phyloP scores from a whole-genome alignment of 2,888 invertebrate species.

The Idaea aversata region DNA sequence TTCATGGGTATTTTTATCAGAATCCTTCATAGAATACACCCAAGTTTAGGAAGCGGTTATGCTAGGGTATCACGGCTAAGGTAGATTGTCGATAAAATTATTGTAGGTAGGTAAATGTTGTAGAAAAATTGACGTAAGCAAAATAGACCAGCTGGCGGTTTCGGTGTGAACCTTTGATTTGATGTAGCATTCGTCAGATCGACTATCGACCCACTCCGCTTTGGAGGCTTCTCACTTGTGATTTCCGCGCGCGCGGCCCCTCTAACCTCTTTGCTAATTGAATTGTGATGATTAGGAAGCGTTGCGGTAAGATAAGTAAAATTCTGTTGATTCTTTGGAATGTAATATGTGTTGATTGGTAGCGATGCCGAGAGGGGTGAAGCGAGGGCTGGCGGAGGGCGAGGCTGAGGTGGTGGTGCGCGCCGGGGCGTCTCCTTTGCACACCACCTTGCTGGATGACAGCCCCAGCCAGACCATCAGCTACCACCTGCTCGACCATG shows the following conservation, averaged over 20 bases:
- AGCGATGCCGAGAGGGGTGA: slow-evolving; percentile 83
- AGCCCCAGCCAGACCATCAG: slow-evolving; percentile 81
- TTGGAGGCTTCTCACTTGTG: slow-evolving; percentile 67
- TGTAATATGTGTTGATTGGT: slow-evolving; percentile 41
- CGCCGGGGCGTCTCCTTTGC: slow-evolving; percentile 78
- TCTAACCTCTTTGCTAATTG: slow-evolving; percentile 77
- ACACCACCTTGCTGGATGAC: slow-evolving; percentile 72
- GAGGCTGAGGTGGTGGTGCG: slow-evolving; percentile 75
- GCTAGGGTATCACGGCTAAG: slow-evolving; percentile 63
- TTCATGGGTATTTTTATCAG: slow-evolving; percentile 45
- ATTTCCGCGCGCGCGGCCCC: slow-evolving; percentile 78
- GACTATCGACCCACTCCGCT: slow-evolving; percentile 72
- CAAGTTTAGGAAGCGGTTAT: slow-evolving; percentile 57
- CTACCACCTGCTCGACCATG: slow-evolving; percentile 91
- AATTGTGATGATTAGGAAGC: slow-evolving; percentile 63
- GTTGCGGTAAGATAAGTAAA: slow-evolving; percentile 33
- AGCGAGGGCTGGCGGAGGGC: slow-evolving; percentile 79
- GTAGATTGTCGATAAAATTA: slow-evolving; percentile 67
- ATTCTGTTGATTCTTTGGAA: slow-evolving; percentile 30
- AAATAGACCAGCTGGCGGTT: slow-evolving; percentile 56
- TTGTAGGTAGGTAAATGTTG: slow-evolving; percentile 51
- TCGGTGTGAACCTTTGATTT: slow-evolving; percentile 43
- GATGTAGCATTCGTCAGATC: slow-evolving; percentile 48
- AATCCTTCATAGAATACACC: slow-evolving; percentile 47
- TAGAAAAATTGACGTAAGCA: slow-evolving; percentile 72